phyloP scores from a whole-genome alignment of 2,888 invertebrate genomes.

The Himalopsyche japonica region DNA sequence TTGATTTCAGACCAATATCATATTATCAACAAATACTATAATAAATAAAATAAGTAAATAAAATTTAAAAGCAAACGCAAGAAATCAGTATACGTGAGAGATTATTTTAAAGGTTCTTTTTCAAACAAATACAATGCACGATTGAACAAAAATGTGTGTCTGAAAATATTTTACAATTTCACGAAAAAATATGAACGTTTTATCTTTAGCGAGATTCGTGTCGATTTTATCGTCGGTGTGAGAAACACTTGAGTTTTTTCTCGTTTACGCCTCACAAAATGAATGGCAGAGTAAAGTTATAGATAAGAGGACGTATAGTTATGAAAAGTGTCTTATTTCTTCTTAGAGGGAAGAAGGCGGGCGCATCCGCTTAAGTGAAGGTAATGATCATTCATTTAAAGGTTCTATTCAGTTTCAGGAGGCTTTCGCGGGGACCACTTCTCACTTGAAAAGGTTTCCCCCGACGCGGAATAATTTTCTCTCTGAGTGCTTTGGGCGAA shows the following conservation, averaged over 20 bases:
- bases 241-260: not conserved
- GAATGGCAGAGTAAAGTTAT: not conserved
- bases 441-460: constrained; percentile 19
- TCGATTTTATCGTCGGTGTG: not conserved
- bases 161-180: no score
- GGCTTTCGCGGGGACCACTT: constrained; percentile 7
- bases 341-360: not conserved
- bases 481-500: constrained; percentile 23
- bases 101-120: no score
- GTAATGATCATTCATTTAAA: constrained; percentile 38
- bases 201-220: not conserved
- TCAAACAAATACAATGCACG: no score
- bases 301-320: not conserved
- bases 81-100: no score
- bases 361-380: constrained; percentile 16
- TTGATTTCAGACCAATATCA: no score
- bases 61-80: no score
- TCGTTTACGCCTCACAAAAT: not conserved
- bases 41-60: no score
- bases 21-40: no score
- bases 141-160: no score
- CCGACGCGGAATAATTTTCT: constrained; percentile 19
- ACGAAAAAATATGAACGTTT: no score
- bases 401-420: constrained; percentile 34
- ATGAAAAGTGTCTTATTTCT: not conserved